These are phyloP conservation scores for Turdus rufiventris DNA, from an alignment of 2,113 vertebrate genomes.

Conservation along the genomic window DNA sequence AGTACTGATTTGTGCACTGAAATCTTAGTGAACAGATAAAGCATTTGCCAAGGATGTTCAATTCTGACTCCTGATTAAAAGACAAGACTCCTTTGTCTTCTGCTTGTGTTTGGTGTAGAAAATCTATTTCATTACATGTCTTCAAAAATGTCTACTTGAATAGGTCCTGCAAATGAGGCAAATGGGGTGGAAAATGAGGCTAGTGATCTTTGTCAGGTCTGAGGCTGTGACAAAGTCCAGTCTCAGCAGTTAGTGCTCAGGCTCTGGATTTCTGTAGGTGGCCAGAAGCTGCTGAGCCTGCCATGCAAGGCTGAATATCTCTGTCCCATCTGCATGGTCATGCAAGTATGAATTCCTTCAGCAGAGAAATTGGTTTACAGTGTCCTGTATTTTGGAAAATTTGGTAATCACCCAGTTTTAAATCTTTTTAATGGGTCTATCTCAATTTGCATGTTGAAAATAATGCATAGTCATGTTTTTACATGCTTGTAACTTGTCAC, in stretches of 20 bases:
- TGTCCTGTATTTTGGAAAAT: not conserved
- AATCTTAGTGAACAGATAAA: not conserved
- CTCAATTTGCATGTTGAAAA: not conserved
- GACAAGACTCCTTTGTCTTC: not conserved
- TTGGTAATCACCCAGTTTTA: not conserved
- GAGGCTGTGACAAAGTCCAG: not conserved
- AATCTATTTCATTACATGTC: not conserved
- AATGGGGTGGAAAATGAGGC: fast-evolving
- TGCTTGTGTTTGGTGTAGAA: not conserved
- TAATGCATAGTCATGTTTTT: not conserved
- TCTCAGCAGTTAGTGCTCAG: not conserved
- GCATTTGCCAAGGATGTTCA: not conserved
- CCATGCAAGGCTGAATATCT: not conserved
- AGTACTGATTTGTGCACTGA: not conserved
- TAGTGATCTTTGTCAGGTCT: not conserved
- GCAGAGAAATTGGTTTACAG: not conserved
- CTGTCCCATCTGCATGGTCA: not conserved
- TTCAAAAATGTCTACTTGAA: not conserved
- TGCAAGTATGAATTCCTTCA: not conserved
- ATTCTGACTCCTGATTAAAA: not conserved
- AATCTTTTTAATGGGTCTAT: not conserved
- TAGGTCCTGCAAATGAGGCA: not conserved
- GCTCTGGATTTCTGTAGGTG: not conserved
- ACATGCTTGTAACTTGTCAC: not conserved
- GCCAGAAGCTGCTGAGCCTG: not conserved